Percentiles rank a stretch among this genome's conserved stretches.
Evolutionary conservation across 1,140 invertebrate species (phyloP).

Genomic region (Drosophila arizonae): DNA sequence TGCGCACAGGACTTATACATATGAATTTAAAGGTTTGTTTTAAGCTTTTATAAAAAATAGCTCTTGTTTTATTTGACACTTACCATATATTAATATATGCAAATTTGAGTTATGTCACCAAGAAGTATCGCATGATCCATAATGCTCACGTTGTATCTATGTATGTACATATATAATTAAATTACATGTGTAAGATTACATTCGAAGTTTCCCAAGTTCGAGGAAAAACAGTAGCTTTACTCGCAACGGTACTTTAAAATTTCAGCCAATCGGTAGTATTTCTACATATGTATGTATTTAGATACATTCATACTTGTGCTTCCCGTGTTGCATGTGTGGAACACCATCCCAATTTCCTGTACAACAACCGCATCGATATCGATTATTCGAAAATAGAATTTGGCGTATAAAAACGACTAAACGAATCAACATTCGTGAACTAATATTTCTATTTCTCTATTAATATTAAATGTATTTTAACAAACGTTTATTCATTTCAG

Average conservation of each 20-base stretch:
- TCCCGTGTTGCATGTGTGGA: not conserved
- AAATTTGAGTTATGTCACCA: constrained; percentile 10
- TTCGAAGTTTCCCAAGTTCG: not conserved
- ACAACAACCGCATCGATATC: constrained; percentile 4
- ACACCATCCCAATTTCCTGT: not conserved
- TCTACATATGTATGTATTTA: not conserved
- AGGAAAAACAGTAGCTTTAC: not conserved
- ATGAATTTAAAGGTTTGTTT: not conserved
- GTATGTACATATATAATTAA: not conserved
- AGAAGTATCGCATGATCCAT: not conserved
- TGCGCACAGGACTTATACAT: not conserved
- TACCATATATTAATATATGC: not conserved
- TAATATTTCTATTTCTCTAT: not conserved
- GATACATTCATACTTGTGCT: too few species aligned
- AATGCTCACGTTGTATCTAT: not conserved
- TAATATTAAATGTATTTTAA: not conserved
- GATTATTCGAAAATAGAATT: constrained; percentile 23
- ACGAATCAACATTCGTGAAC: not conserved
- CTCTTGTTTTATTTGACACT: not conserved
- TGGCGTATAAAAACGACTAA: not conserved
- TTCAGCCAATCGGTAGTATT: too few species aligned
- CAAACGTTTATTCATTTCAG: not conserved
- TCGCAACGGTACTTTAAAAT: too few species aligned
- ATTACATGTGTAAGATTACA: not conserved
- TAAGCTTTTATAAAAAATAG: not conserved